Evolutionary conservation across 2,888 invertebrate species (phyloP).

Genomic region (Phalera bucephala): DNA sequence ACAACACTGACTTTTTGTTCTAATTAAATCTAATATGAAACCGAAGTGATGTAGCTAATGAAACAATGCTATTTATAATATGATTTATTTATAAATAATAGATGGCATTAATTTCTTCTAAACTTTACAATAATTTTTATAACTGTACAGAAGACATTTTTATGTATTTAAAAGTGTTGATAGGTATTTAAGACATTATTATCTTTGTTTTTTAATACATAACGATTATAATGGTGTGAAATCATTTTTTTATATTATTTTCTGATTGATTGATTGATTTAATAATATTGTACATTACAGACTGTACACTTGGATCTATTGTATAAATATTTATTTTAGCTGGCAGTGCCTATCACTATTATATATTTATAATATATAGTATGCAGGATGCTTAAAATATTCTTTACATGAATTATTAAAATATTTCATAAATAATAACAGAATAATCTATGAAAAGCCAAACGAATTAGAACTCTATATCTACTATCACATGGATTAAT

Average conservation of each 20-base stretch:
- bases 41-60: constrained; percentile 12
- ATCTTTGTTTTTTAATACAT: constrained; percentile 1
- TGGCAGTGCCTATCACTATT: constrained; percentile 56
- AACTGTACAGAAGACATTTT: no score
- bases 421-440: not conserved
- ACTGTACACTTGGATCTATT: no score
- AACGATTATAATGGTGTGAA: constrained; percentile 6
- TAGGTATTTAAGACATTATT: constrained; percentile 9
- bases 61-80: constrained; percentile 2
- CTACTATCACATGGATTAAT: constrained; percentile 81
- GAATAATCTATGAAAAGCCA: constrained; percentile 9
- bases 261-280: no score
- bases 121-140: no score
- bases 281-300: no score
- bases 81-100: no score
- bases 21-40: constrained; percentile 24
- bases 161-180: no score
- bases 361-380: constrained; percentile 11
- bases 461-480: constrained; percentile 38
- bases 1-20: constrained; percentile 49
- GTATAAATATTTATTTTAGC: constrained; percentile 28
- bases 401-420: no score
- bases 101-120: no score
- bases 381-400: not conserved
- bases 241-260: no score